Conservation (phyloP, 2,113 vertebrate genomes). For the Lagenorhynchus albirostris region DNA sequence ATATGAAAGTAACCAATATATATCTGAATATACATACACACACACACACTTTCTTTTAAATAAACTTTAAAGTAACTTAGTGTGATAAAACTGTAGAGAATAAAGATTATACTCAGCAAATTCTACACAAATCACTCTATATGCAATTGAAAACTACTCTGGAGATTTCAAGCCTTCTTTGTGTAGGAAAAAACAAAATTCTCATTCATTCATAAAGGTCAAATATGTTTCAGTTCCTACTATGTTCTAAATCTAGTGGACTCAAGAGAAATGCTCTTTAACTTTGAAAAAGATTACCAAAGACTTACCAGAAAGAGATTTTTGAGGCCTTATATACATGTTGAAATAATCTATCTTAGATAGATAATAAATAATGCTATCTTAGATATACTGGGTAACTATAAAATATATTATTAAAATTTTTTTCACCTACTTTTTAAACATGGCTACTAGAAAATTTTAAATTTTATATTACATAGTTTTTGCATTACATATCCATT, state of each 20-base stretch:
- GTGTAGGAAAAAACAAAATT: background rate
- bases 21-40: background rate
- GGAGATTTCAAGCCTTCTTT: background rate
- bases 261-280: background rate
- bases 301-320: background rate
- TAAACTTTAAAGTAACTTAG: constrained; percentile 1
- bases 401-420: background rate
- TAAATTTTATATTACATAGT: background rate
- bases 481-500: background rate
- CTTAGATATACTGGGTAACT: background rate
- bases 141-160: background rate
- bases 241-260: background rate
- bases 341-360: background rate
- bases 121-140: constrained; percentile 24
- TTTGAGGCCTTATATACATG: background rate
- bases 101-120: background rate
- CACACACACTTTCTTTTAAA: background rate
- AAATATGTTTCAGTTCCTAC: constrained; percentile 32
- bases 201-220: constrained; percentile 34
- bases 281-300: constrained; percentile 4
- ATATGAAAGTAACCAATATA: background rate
- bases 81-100: background rate
- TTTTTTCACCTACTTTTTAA: background rate
- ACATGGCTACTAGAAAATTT: background rate
- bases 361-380: background rate